phyloP scores from a whole-genome alignment of 1,140 invertebrate species.

The Ditylenchus dipsaci region DNA sequence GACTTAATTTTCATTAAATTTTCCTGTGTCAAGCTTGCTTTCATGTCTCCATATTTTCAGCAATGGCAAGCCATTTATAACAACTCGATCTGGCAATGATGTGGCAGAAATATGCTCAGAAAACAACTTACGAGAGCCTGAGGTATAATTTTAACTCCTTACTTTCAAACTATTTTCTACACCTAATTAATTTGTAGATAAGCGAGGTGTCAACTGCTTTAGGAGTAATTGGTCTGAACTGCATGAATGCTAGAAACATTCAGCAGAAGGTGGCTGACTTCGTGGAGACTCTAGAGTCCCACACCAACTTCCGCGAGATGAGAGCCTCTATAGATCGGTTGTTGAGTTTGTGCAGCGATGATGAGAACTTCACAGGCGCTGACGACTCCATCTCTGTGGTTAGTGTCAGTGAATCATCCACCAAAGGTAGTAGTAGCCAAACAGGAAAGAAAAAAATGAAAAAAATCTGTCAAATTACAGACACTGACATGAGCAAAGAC shows the following conservation, averaged over 20 bases:
- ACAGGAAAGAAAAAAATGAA: neutral
- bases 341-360: constrained; percentile 24
- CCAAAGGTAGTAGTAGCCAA: neutral
- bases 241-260: constrained; percentile 35
- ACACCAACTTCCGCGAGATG: constrained; percentile 34
- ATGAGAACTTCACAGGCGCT: constrained; percentile 15
- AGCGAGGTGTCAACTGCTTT: constrained; percentile 19
- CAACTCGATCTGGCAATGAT: neutral
- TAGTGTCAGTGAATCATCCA: constrained; percentile 28
- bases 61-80: constrained; percentile 16
- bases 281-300: constrained; percentile 29
- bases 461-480: constrained; percentile 11
- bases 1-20: too few species aligned
- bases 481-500: constrained; percentile 22
- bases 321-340: constrained; percentile 32
- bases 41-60: too few species aligned
- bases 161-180: neutral
- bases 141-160: neutral
- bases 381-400: constrained; percentile 29
- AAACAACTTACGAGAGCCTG: neutral
- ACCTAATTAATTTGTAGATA: neutral
- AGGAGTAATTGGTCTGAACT: constrained; percentile 32
- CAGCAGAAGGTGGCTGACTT: constrained; percentile 39
- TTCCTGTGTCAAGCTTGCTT: too few species aligned
- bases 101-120: neutral